Conservation (phyloP, 2,797 vertebrate genomes). For the Scleropages formosus region DNA sequence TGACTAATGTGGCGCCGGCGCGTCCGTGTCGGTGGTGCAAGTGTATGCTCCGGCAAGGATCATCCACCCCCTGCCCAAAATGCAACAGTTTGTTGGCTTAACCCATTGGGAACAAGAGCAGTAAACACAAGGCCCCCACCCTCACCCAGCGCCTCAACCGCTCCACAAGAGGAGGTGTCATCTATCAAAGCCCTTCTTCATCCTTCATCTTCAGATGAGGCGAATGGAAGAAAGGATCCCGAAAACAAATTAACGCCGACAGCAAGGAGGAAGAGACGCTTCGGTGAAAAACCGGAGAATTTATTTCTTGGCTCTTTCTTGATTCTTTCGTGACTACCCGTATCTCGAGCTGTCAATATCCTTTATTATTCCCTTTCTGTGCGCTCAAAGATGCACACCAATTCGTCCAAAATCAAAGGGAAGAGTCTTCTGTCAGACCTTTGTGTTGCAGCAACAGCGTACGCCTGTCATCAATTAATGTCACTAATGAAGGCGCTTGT, state of each 20-base stretch:
- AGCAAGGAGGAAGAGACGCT: neutral
- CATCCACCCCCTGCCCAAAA: too few relatives aligned
- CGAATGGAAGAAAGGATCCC: slow-evolving; percentile 31
- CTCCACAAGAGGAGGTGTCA: neutral
- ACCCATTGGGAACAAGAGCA: neutral
- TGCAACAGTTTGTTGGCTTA: neutral
- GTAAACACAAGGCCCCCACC: neutral
- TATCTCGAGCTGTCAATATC: slow-evolving; percentile 48
- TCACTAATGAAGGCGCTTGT: slow-evolving; percentile 35
- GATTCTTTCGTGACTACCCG: slow-evolving; percentile 5
- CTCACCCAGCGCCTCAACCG: neutral
- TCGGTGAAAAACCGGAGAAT: neutral
- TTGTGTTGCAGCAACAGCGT: slow-evolving; percentile 49
- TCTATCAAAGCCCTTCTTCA: neutral
- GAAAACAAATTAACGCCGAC: slow-evolving; percentile 15
- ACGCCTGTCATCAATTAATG: slow-evolving; percentile 70
- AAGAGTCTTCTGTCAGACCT: slow-evolving; percentile 64
- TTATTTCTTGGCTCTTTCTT: slow-evolving; percentile 8
- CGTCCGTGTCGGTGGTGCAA: neutral
- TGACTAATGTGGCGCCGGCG: neutral
- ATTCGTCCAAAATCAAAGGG: slow-evolving; percentile 62
- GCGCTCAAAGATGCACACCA: slow-evolving; percentile 70
- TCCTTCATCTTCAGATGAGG: neutral
- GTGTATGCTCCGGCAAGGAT: neutral
- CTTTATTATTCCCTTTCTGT: slow-evolving; percentile 55